Evolutionary conservation across 2,113 vertebrate species (phyloP), one percentile per base, ranked within the genome.

Genomic region (Peucedramus taeniatus): DNA sequence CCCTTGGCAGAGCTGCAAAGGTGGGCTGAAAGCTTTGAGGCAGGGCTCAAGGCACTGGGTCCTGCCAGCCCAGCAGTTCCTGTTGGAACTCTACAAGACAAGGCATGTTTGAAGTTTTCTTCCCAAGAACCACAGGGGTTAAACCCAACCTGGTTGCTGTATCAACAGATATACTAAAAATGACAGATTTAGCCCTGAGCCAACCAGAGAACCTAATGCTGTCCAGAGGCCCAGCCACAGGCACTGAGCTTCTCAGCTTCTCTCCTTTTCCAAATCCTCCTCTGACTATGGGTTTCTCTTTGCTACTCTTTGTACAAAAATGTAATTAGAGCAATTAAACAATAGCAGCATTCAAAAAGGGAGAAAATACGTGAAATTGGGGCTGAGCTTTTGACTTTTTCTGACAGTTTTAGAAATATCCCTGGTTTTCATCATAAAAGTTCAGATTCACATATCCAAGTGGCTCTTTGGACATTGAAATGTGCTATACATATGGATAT

Each of bases 51-150:
- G 54, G 50, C 40, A 24, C 5, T 15, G 40, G 7, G 10, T 63
- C 11, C 70, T 75, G 30, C 31, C 50, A 93, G 57, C 35, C 47
- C 70, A 71, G 53, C 12, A 51, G 0, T 17, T 57, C 27, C 44
- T 35, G 6, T 7, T 0, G 0, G 30, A 68, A n/a, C 19, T 50
- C 26, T 59, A 2, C 2, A 7, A 71, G 24, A 45, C 49, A 76
- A 63, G 51, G 31, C 1, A 0, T 5, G 2, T 66, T 78, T 57
- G 51, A 74, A 87, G 8, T 15, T 60, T 76, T 72, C 68, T 60
- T 86, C 33, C 28, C 9, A 15, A 47, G 13, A 92, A 27, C 18
- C 20, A 54, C 5, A 53, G 21, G 23, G 15, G 7, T 66, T 90
- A 87, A 80, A 57, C 13, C 9, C 0, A 0, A 31, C 19, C 50